Evolutionary conservation across 37 sponge, comb jelly and placozoan species (phyloP), one percentile per base, ranked within the genome.

Genomic region (Lycopodina hypogea): DNA sequence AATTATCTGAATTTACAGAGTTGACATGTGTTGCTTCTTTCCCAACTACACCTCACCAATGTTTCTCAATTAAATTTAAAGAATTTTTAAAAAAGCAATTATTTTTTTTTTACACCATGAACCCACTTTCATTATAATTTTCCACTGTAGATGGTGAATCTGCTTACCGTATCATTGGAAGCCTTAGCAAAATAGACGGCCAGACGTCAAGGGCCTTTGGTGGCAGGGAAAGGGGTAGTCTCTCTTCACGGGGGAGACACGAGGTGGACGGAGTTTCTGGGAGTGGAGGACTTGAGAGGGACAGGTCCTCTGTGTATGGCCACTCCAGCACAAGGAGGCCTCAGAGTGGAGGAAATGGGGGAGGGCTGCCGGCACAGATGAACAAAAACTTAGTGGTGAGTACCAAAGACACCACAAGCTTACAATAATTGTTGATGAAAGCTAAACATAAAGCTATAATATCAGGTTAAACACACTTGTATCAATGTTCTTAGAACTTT

Each of bases 161-260:
- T 30, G 78, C 78, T 18, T 39, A 62, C 15, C 78, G 63, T 2
- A 59, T 77, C 11, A 77, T 61, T 56, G 53, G 51, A 26, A 71
- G 38, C 71, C 21, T 84, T 21, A 24, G 32, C 38, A 84, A 84
- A 72, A 24, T 56, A 34, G 85, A 84, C 56, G 85, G 85, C 2
- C 26, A 75, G 76, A 26, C 68, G 0, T 55, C 51, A 17, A 42
- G 21, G 53, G 33, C 64, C 29, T 69, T 58, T 58, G 21, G 34
- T 53, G 61, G 61, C 35, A 55, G 3, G 60, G 76, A 56, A n/a
- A n/a, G n/a, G n/a, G 30, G 52, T n/a, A 4, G 9, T 45, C 48
- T 4, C 4, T 4, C 9, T 45, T 45, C 48, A 45, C 48, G 36
- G 12, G 42, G n/a, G 42, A 69, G 70, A 15, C 4, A 4, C 4